A percentile compares a stretch with the other conserved stretches of the same genome.
phyloP scores from a whole-genome alignment of 2,888 invertebrate genomes.

The Sarcophaga variegata region DNA sequence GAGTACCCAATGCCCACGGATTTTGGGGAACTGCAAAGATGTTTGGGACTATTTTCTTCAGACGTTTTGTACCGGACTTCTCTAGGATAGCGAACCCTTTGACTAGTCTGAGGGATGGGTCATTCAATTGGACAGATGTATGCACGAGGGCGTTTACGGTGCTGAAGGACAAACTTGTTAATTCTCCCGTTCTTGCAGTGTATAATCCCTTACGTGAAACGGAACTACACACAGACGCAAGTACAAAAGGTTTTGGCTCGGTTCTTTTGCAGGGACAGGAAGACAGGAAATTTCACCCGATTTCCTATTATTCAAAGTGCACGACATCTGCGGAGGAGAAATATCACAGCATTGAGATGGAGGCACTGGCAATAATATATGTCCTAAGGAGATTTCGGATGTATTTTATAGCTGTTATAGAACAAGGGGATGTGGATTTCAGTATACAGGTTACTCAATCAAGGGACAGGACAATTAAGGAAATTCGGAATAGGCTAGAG shows the following conservation, averaged over 20 bases:
- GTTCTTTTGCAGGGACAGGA: no score
- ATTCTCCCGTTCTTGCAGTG: neutral
- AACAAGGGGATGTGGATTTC: slow-evolving; percentile 36
- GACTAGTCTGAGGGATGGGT: slow-evolving; percentile 49
- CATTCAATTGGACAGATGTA: slow-evolving; percentile 21
- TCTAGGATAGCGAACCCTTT: slow-evolving; percentile 29
- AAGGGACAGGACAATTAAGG: neutral
- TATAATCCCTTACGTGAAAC: neutral
- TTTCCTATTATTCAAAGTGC: no score
- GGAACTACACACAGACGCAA: no score
- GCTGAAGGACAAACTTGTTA: neutral
- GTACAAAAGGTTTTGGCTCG: no score
- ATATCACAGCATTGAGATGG: no score
- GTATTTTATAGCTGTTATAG: neutral
- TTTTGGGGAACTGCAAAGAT: slow-evolving; percentile 2
- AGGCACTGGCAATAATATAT: no score
- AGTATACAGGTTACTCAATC: slow-evolving; percentile 12
- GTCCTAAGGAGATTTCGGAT: neutral
- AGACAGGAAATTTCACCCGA: no score
- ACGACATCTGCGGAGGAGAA: no score
- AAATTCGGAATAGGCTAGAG: neutral
- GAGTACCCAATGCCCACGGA: slow-evolving; percentile 3
- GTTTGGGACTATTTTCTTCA: slow-evolving; percentile 39
- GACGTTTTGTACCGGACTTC: slow-evolving; percentile 30
- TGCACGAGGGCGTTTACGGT: slow-evolving; percentile 6